These are phyloP conservation scores for Drosophila cognata DNA, from an alignment of 2,888 invertebrate genomes.

Conservation along the genomic window DNA sequence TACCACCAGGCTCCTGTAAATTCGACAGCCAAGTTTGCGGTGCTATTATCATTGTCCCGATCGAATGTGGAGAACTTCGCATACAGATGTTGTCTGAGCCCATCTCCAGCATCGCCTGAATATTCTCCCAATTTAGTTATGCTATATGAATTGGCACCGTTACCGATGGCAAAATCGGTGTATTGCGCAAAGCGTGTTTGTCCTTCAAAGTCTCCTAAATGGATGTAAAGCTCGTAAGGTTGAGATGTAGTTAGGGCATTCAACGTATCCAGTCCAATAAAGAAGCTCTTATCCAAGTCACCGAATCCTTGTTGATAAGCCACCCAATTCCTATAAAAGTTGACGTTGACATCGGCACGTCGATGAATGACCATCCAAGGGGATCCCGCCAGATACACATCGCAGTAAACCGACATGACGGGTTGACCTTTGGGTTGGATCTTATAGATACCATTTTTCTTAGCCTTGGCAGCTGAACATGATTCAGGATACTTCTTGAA, in stretches of 20 bases:
- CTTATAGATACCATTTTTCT: slow-evolving; percentile 41
- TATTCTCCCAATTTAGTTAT: slow-evolving; percentile 88
- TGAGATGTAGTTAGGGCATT: slow-evolving; percentile 84
- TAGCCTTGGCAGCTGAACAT: slow-evolving; percentile 32
- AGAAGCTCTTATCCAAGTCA: slow-evolving; percentile 84
- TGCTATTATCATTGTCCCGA: slow-evolving; percentile 88
- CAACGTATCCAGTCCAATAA: slow-evolving; percentile 89
- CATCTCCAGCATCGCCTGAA: slow-evolving; percentile 89
- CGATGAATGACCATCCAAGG: slow-evolving; percentile 42
- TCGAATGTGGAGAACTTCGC: slow-evolving; percentile 89
- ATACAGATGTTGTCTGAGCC: slow-evolving; percentile 88
- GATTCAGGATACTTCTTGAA: slow-evolving; percentile 32
- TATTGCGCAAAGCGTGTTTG: slow-evolving; percentile 87
- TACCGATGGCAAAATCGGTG: slow-evolving; percentile 88
- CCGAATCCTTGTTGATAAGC: slow-evolving; percentile 38
- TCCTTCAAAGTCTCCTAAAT: slow-evolving; percentile 87
- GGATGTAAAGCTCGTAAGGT: slow-evolving; percentile 86
- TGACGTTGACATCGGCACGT: slow-evolving; percentile 25
- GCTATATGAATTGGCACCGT: slow-evolving; percentile 87
- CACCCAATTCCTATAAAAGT: slow-evolving; percentile 35
- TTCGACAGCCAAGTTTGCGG: slow-evolving; percentile 88
- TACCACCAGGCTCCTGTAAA: slow-evolving; percentile 91
- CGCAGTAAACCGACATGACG: slow-evolving; percentile 34
- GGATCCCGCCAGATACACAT: slow-evolving; percentile 7
- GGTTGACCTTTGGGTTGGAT: slow-evolving; percentile 24